Conservation (phyloP, 2,797 vertebrate species). For the Nannoperca obscura region DNA sequence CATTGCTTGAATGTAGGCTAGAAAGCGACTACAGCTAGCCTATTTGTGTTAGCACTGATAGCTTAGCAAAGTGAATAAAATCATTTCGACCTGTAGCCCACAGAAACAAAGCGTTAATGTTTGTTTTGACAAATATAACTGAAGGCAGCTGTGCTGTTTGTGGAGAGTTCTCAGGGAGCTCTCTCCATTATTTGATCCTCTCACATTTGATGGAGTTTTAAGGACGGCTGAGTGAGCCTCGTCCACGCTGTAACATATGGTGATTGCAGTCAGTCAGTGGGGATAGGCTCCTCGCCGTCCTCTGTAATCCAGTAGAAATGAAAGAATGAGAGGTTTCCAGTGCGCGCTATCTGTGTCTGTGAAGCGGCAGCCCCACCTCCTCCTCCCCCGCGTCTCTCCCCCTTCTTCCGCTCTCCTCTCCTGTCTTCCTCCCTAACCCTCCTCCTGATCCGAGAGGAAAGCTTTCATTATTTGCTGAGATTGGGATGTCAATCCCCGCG, state of each 20-base stretch:
- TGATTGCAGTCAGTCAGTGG: not conserved
- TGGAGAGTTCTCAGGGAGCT: not conserved
- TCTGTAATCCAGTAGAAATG: constrained; percentile 19
- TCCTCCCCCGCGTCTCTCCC: constrained; percentile 44
- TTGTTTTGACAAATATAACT: not conserved
- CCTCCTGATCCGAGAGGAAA: constrained; percentile 76
- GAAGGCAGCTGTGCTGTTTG: too few species aligned
- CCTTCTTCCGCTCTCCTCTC: constrained; percentile 48
- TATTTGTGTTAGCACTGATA: not conserved
- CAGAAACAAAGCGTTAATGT: not conserved
- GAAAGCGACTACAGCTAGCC: not conserved
- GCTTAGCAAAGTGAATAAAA: not conserved
- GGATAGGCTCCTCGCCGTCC: not conserved
- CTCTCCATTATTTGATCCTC: not conserved
- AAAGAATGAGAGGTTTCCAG: constrained; percentile 27
- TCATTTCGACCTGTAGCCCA: too few species aligned
- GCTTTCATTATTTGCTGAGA: constrained; percentile 87
- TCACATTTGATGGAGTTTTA: not conserved
- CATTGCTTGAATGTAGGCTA: not conserved
- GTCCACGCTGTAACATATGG: not conserved
- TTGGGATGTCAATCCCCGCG: constrained; percentile 83
- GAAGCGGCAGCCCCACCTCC: constrained; percentile 51
- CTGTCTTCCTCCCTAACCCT: constrained; percentile 61
- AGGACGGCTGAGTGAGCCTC: constrained; percentile 1
- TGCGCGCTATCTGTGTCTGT: constrained; percentile 26